Conservation (phyloP, 2,888 invertebrate genomes). For the Neoaliturus tenellus region DNA sequence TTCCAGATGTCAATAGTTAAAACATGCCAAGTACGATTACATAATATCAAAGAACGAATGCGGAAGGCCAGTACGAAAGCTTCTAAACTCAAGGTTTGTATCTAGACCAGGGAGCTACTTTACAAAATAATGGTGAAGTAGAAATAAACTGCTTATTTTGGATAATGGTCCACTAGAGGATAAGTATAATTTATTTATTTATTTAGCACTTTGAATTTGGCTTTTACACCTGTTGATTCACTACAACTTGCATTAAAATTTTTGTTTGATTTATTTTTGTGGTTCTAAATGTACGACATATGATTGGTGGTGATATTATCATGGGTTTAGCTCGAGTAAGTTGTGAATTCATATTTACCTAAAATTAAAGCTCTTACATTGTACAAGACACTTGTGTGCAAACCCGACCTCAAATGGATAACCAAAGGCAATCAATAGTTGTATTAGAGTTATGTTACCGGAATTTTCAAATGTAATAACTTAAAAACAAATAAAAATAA, state of each 20-base stretch:
- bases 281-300: too few relatives aligned
- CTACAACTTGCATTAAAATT: neutral
- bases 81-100: constrained; percentile 34
- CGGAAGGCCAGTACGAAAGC: constrained; percentile 21
- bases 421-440: too few relatives aligned
- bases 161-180: neutral
- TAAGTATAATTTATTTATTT: neutral
- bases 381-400: too few relatives aligned
- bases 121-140: neutral
- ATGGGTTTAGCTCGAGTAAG: too few relatives aligned
- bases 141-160: neutral
- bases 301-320: too few relatives aligned
- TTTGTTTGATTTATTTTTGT: neutral
- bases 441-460: too few relatives aligned
- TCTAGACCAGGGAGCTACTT: neutral
- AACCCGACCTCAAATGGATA: too few relatives aligned
- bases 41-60: constrained; percentile 24
- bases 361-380: too few relatives aligned
- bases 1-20: constrained; percentile 26
- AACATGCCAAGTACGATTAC: constrained; percentile 14
- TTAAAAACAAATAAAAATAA: too few relatives aligned
- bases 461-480: too few relatives aligned
- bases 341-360: too few relatives aligned
- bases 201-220: neutral
- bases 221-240: neutral